Base-by-base conservation (phyloP, 2,113 vertebrate genomes). In the Loxodonta africana region DNA sequence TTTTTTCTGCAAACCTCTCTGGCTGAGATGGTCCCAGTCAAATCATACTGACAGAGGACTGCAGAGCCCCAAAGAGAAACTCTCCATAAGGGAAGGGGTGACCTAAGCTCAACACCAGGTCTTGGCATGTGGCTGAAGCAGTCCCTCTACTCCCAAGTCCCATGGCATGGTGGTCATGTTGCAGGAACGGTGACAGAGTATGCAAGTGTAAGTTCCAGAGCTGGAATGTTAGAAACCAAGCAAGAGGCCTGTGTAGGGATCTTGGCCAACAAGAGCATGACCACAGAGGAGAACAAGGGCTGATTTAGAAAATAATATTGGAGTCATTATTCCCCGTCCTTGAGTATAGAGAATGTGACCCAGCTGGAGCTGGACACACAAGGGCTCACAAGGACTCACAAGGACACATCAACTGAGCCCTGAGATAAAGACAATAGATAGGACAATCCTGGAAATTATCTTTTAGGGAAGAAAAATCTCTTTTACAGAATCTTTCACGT, bases 1-100 rank as follows among this genome's bases (percentile, higher is more conserved):
- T 88, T 92, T 88, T 53, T 57, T 46, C 25, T 44, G 60, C 10
- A 95, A 63, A 60, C 12, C 25, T 83, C 78, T 81, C 71, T 80
- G n/a, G 67, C 83, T 37, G 30, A 69, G 8, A 26, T 71, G 67
- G 41, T 53, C 48, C 84, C 21, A 20, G 69, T 7, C 0, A 0
- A 78, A 80, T 77, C 28, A 37, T 41, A 1, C 25, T 26, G 80
- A 41, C 7, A 48, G 10, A 73, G 60, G 53, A 15, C 73, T 76
- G 33, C 6, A n/a, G 51, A 51, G 7, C 17, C 25, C 23, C 53
- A 48, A 23, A n/a, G 46, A 87, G 11, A 60, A 69, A 33, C 33
- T 33, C 44, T 67, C 23, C 73, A 21, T 12, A 30, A 63, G 25
- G 41, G 14, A 63, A 71, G 1, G 14, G 5, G 28, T 41, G 44